Conservation (phyloP, 1,140 invertebrate species). For the Drosophila gunungcola region DNA sequence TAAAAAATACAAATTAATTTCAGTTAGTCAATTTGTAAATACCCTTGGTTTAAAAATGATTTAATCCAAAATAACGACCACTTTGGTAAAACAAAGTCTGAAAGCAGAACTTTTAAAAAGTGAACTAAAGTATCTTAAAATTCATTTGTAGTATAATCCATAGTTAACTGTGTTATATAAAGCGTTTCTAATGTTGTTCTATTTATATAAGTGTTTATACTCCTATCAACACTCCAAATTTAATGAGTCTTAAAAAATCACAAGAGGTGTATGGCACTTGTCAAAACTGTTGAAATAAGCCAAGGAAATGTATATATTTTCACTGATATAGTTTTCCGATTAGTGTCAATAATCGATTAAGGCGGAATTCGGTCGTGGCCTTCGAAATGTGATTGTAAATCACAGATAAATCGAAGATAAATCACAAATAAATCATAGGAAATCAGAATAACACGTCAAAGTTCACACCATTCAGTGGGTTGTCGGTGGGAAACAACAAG, state of each 20-base stretch:
- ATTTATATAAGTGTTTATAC: background rate
- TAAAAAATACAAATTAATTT: background rate
- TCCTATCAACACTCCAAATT: background rate
- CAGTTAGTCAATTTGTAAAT: background rate
- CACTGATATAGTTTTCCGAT: slow-evolving; percentile 1
- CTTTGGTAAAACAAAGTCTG: too few relatives aligned
- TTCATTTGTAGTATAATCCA: too few relatives aligned
- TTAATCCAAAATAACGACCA: too few relatives aligned
- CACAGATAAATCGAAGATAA: slow-evolving; percentile 7
- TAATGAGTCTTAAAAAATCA: background rate
- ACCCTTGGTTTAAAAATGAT: too few relatives aligned
- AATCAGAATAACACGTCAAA: slow-evolving; percentile 11
- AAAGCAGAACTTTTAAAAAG: too few relatives aligned
- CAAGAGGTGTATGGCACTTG: background rate
- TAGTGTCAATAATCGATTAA: background rate
- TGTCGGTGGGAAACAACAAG: slow-evolving; percentile 5
- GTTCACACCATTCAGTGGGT: background rate
- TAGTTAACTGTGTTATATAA: background rate
- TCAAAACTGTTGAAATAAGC: background rate
- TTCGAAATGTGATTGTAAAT: background rate
- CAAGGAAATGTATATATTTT: background rate
- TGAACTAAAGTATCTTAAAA: too few relatives aligned
- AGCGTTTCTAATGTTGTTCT: background rate
- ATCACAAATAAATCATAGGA: slow-evolving; percentile 16
- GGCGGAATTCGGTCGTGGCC: background rate